phyloP scores from a whole-genome alignment of 2,797 vertebrate species.

The Stomatorhinus walkeri region DNA sequence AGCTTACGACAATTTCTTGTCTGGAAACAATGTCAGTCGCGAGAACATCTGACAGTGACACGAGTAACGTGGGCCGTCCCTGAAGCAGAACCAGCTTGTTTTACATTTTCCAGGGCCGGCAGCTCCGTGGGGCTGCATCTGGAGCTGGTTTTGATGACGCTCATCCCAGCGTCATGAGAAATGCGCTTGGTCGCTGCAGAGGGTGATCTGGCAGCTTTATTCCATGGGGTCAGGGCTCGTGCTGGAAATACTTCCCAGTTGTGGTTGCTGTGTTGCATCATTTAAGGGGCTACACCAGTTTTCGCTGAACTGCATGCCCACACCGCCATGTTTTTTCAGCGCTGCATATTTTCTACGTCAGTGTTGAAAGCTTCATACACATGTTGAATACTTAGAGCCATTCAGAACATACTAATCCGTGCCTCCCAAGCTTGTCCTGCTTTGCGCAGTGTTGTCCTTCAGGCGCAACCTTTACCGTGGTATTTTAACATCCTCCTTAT shows the following conservation, averaged over 20 bases:
- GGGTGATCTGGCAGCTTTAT: background rate
- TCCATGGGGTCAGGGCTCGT: background rate
- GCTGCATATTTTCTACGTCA: background rate
- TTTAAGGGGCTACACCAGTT: background rate
- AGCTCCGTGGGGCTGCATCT: background rate
- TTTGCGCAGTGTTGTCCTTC: background rate
- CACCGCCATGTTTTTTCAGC: background rate
- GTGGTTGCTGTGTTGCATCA: background rate
- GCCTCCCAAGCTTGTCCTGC: background rate
- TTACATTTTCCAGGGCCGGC: background rate
- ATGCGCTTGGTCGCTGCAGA: background rate
- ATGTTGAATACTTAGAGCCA: background rate
- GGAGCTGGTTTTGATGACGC: background rate
- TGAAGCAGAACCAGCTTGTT: background rate
- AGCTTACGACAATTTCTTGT: background rate
- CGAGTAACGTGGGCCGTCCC: background rate
- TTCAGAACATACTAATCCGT: background rate
- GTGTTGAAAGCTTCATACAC: background rate
- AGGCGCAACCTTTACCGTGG: background rate
- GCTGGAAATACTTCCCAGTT: background rate
- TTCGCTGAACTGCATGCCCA: background rate
- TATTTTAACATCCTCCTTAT: background rate
- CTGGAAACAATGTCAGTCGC: background rate
- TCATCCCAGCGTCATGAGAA: background rate
- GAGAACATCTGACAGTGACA: background rate